Conservation (phyloP, 2,113 vertebrate species). For the Aphyosemion australe region DNA sequence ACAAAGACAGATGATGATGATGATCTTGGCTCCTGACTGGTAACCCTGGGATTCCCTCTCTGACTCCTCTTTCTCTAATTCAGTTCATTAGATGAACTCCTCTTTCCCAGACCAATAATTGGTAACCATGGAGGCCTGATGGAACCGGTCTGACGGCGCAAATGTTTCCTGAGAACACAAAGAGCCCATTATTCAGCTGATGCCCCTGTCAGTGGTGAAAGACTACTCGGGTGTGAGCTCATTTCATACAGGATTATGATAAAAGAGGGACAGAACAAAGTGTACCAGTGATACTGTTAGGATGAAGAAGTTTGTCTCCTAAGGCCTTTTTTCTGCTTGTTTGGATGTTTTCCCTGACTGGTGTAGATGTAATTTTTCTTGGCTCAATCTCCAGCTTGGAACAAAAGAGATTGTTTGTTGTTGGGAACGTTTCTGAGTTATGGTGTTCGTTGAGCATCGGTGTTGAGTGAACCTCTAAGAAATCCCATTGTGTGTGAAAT, state of each 20-base stretch:
- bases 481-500: no score
- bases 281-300: slow-evolving; percentile 1
- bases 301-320: not conserved
- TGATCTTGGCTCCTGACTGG: no score
- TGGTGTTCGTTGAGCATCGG: not conserved
- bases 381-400: slow-evolving; percentile 1
- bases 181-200: slow-evolving; percentile 47
- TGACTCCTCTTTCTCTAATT: slow-evolving; percentile 29
- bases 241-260: slow-evolving; percentile 18
- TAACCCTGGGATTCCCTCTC: not conserved
- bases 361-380: slow-evolving; percentile 3
- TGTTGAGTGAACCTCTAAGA: not conserved
- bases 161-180: slow-evolving; percentile 53
- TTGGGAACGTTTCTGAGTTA: not conserved
- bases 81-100: slow-evolving; percentile 45
- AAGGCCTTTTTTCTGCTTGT: not conserved
- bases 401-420: not conserved
- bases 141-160: slow-evolving; percentile 48
- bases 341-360: not conserved
- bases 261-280: slow-evolving; percentile 6
- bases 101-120: slow-evolving; percentile 40
- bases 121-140: slow-evolving; percentile 54
- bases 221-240: slow-evolving; percentile 7
- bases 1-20: no score
- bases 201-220: slow-evolving; percentile 25